Evolutionary conservation across 2,888 invertebrate species (phyloP).

Genomic region (Nomada ruficornis): DNA sequence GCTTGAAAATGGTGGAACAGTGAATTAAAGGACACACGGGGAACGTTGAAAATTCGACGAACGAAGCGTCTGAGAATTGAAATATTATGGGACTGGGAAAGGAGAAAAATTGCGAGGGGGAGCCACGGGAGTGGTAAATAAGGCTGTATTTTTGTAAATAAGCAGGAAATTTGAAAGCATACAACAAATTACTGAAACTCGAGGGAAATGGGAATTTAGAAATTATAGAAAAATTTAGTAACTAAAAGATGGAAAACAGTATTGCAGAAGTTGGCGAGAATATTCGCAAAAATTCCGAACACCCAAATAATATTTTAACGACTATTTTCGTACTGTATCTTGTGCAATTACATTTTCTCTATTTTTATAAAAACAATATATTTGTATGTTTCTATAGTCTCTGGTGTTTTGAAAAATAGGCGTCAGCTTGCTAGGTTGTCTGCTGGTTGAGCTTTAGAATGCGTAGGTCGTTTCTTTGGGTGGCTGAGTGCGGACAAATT

Average conservation of each 20-base stretch:
- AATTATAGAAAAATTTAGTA: too few species aligned
- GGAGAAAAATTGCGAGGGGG: background rate
- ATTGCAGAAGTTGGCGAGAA: too few species aligned
- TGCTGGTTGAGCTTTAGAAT: constrained; percentile 50
- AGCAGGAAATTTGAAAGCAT: too few species aligned
- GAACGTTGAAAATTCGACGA: background rate
- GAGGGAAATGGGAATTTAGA: too few species aligned
- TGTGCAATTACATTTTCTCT: too few species aligned
- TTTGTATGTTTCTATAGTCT: background rate
- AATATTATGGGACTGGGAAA: background rate
- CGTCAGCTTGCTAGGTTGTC: constrained; percentile 19
- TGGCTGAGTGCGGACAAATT: constrained; percentile 66
- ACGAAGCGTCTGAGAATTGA: background rate
- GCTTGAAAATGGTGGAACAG: background rate
- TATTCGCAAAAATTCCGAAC: too few species aligned
- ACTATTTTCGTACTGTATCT: too few species aligned
- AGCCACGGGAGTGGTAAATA: background rate
- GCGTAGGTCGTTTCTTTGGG: constrained; percentile 70
- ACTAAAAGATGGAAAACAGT: too few species aligned
- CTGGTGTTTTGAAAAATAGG: background rate
- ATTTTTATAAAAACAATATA: background rate
- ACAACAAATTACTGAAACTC: too few species aligned
- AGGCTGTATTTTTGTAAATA: background rate
- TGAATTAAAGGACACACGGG: constrained; percentile 1
- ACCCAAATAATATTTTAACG: too few species aligned